Percentiles rank a stretch among this genome's conserved stretches.
phyloP scores from a whole-genome alignment of 1,140 invertebrate genomes.

The Daktulosphaira vitifoliae region DNA sequence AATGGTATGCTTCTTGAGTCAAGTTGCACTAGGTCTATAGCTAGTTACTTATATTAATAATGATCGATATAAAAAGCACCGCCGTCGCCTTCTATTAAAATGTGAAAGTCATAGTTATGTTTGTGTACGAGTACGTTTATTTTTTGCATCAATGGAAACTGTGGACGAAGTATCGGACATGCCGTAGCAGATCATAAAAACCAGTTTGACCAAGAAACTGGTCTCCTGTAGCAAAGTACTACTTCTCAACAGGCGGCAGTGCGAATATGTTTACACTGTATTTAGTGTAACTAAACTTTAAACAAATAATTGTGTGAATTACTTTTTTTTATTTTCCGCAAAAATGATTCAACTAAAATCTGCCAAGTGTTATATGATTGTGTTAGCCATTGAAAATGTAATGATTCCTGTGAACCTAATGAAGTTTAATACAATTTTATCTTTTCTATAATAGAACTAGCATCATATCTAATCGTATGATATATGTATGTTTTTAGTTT shows the following conservation, averaged over 20 bases:
- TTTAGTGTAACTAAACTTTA: background rate
- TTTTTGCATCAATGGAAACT: slow-evolving; percentile 16
- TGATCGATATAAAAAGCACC: too few species aligned
- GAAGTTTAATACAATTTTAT: too few species aligned
- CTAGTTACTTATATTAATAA: too few species aligned
- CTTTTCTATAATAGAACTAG: too few species aligned
- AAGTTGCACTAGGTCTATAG: too few species aligned
- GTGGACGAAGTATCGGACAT: background rate
- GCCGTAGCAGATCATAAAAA: background rate
- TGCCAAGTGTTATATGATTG: too few species aligned
- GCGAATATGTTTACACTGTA: background rate
- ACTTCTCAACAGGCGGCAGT: background rate
- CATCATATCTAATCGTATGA: too few species aligned
- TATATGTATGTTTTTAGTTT: too few species aligned
- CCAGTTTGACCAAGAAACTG: slow-evolving; percentile 10
- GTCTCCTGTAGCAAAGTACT: background rate
- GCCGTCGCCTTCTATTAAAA: background rate
- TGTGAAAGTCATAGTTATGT: slow-evolving; percentile 1
- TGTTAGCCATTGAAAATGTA: too few species aligned
- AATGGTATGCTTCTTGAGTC: too few species aligned
- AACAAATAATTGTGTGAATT: background rate
- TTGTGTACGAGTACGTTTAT: background rate
- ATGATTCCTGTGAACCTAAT: too few species aligned
- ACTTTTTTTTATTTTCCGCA: background rate
- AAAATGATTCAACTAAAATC: too few species aligned